Percentiles rank a stretch among this genome's conserved stretches.
These are phyloP conservation scores for Prionailurus bengalensis DNA, from an alignment of 2,113 vertebrate genomes.

Conservation along the genomic window DNA sequence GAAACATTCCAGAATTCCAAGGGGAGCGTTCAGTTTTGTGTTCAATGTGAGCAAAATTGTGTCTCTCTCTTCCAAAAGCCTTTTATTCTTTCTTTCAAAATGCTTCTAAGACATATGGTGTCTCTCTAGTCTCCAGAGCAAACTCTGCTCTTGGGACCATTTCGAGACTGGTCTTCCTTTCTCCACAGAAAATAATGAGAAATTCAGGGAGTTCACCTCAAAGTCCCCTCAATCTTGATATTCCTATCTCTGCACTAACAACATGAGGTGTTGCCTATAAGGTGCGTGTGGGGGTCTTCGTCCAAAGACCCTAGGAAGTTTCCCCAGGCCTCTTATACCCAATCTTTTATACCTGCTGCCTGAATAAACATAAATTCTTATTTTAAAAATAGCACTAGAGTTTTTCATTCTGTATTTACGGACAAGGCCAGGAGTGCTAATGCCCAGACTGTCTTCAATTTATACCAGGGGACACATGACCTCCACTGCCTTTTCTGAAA, in stretches of 20 bases:
- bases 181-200: fast-evolving
- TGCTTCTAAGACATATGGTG: fast-evolving
- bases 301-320: neutral
- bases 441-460: fast-evolving
- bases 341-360: neutral
- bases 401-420: neutral
- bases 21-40: fast-evolving
- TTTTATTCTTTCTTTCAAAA: neutral
- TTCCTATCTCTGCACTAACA: no score
- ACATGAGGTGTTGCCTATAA: fast-evolving
- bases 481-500: no score
- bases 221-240: neutral
- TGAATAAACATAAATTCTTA: fast-evolving
- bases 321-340: neutral
- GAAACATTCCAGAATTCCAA: neutral
- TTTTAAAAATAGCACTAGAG: neutral
- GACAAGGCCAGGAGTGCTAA: neutral
- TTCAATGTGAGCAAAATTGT: fast-evolving
- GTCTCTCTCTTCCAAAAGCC: neutral
- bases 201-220: fast-evolving
- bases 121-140: neutral
- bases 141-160: neutral
- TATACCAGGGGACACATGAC: fast-evolving
- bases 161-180: neutral
- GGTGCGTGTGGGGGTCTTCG: neutral